Evolutionary conservation across 2,888 invertebrate species (phyloP), one percentile per base, ranked within the genome.

Genomic region (Himalopsyche kuldschensis): DNA sequence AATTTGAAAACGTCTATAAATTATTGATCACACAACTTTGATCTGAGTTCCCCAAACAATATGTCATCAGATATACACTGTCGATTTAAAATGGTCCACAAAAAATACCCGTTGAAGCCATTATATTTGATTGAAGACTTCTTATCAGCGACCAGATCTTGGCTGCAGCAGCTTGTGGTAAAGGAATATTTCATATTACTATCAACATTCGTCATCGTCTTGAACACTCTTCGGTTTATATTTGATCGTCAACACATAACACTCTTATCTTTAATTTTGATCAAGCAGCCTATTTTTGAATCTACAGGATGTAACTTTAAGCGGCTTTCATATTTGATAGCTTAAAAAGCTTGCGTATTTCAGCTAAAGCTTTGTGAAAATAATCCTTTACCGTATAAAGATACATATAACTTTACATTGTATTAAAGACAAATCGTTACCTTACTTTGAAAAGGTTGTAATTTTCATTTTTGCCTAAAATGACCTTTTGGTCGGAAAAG

Each of bases 11-110:
- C n/a, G n/a, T n/a, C n/a, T n/a, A n/a, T n/a, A n/a, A n/a, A n/a
- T n/a, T n/a, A 47, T 47, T 10, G 6, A 47, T 47, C 6, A 47
- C n/a, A 10, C 47, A 10, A n/a, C 55, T 4, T 3, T 55, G 55
- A 20, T 55, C 24, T 24, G n/a, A 47, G 47, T 78, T 41, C 5
- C 20, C 6, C 20, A 55, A n/a, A 47, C 78, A 78, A 78, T 47
- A 78, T 78, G 78, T 78, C 78, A 78, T 41, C 41, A 35, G 47
- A 78, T 75, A 32, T 20, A 55, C 20, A 10, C n/a, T 31, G 27
- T 78, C 78, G 46, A 78, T 78, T 78, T 47, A 78, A 78, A 78
- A 78, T 78, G 8, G 46, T 78, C 24, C 41, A 41, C 17, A n/a
- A 78, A n/a, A 78, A 20, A 55, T 20, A 55, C 55, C 20, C 55